phyloP scores from a whole-genome alignment of 2,113 vertebrate genomes.

The Malurus alboscapulatus region DNA sequence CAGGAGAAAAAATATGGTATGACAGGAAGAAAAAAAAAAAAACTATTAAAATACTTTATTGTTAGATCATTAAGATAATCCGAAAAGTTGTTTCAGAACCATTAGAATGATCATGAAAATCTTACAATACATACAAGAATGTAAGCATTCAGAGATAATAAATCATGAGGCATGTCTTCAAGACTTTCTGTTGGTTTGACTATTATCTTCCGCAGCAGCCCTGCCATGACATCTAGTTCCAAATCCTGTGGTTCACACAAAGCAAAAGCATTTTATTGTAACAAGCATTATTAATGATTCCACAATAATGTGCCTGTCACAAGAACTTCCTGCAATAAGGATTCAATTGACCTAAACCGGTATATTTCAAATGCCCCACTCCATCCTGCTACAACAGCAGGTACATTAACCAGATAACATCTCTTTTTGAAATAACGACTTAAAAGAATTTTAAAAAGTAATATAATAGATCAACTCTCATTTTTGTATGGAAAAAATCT shows the following conservation, averaged over 20 bases:
- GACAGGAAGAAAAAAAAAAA: background rate
- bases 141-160: background rate
- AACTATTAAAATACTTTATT: background rate
- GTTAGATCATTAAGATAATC: background rate
- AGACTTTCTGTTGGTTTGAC: background rate
- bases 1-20: background rate
- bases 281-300: background rate
- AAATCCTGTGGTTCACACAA: background rate
- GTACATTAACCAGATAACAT: background rate
- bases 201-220: background rate
- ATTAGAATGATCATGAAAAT: background rate
- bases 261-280: background rate
- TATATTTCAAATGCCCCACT: background rate
- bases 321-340: background rate
- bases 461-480: background rate
- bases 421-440: background rate
- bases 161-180: background rate
- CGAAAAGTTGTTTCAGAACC: background rate
- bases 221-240: background rate
- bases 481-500: background rate
- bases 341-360: background rate
- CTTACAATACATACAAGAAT: background rate
- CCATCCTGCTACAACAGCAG: background rate
- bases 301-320: background rate
- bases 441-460: background rate